phyloP scores from a whole-genome alignment of 2,113 vertebrate species.

The Nibea albiflora region DNA sequence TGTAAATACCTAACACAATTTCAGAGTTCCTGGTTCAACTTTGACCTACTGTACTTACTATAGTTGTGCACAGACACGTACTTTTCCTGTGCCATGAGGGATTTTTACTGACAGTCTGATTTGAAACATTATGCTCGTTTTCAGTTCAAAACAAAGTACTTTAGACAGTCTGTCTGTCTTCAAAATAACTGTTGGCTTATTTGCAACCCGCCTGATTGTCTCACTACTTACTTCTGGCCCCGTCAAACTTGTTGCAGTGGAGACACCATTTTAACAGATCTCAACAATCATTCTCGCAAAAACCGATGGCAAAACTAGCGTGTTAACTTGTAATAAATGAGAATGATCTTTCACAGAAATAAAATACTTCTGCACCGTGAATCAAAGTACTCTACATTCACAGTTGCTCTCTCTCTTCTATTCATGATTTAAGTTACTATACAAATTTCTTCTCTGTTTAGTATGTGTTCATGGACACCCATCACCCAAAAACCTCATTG shows the following conservation, averaged over 20 bases:
- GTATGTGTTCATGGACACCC: slow-evolving; percentile 6
- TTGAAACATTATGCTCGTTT: background rate
- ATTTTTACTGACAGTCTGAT: slow-evolving; percentile 13
- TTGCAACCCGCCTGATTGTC: background rate
- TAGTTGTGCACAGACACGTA: background rate
- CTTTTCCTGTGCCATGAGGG: background rate
- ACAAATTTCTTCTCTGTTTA: slow-evolving; percentile 18
- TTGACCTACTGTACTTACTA: background rate
- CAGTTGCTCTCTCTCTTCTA: background rate
- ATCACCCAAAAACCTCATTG: slow-evolving; percentile 20
- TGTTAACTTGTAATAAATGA: background rate
- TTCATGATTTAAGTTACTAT: background rate
- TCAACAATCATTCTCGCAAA: background rate
- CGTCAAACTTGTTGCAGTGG: background rate
- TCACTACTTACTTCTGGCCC: slow-evolving; percentile 8
- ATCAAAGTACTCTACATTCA: background rate
- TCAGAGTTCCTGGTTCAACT: background rate
- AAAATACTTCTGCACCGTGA: background rate
- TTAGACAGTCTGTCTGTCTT: background rate
- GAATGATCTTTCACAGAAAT: background rate
- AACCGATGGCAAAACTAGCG: background rate
- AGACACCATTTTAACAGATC: background rate
- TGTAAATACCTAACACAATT: background rate
- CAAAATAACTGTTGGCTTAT: background rate
- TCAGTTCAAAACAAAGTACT: background rate